These are phyloP conservation scores for Pteromalus puparum DNA, from an alignment of 1,140 invertebrate genomes.

Conservation along the genomic window DNA sequence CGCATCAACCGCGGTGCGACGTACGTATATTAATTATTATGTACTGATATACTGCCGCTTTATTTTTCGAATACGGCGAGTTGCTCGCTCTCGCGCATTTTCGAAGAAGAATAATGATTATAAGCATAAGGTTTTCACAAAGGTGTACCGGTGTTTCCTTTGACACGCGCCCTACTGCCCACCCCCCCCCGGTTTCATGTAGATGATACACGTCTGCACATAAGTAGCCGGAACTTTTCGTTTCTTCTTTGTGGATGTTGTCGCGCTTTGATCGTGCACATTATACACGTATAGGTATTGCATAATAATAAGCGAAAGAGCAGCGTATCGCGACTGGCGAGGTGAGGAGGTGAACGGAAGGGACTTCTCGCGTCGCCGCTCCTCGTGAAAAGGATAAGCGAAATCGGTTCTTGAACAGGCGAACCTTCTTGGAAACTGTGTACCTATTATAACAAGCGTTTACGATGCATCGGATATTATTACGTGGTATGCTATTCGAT, in stretches of 20 bases:
- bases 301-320: background rate
- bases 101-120: too few species aligned
- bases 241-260: background rate
- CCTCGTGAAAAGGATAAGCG: too few species aligned
- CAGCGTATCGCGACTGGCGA: background rate
- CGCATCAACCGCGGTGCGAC: too few species aligned
- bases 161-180: background rate
- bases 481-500: background rate
- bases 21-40: too few species aligned
- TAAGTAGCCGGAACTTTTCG: background rate
- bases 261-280: slow-evolving; percentile 22
- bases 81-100: too few species aligned
- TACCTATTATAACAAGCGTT: background rate
- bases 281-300: background rate
- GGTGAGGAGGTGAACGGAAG: background rate
- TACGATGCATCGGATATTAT: background rate
- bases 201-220: too few species aligned
- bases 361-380: too few species aligned
- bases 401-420: too few species aligned
- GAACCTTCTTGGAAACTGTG: background rate
- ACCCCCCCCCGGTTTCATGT: too few species aligned
- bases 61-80: too few species aligned
- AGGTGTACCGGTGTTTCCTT: background rate
- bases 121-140: too few species aligned
- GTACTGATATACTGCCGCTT: too few species aligned